Base-by-base conservation (phyloP, 2,797 vertebrate species). In the Onychomys leucogaster region DNA sequence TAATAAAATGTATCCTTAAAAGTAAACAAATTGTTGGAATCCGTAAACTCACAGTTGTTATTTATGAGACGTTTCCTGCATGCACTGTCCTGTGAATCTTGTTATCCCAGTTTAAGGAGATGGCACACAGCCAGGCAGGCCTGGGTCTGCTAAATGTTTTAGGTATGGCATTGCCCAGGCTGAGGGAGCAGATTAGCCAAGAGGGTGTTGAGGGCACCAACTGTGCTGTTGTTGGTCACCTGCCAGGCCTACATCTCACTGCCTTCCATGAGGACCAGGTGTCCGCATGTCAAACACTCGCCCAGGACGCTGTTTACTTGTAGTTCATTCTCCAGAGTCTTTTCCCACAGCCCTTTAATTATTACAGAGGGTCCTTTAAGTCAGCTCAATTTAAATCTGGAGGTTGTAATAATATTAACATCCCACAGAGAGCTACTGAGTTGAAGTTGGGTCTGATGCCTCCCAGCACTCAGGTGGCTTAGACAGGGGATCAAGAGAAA, bases 21-120 rank as follows among this genome's bases (percentile, higher is more conserved):
- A 71, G 55, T 69, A 52, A 69, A 69, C 7, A 1, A 69, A 32
- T 46, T 27, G 25, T 11, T 71, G 3, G 77, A 46, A 41, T 9
- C 5, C 0, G 25, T 14, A 37, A 10, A 14, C 78, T 55, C 21
- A 21, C 2, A 16, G 23, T 34, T 17, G 8, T 34, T 17, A 8
- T n/a, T 55, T n/a, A 63, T 29, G 63, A 23, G 34, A 21, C 46
- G 29, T 29, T 16, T 59, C 46, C 21, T 5, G 21, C 1, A 3
- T 17, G 11, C 11, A 0, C 16, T 65, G 52, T 2, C 43, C 34
- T 13, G 2, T 0, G 0, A 21, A 25, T 59, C 55, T 7, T 5
- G 76, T 9, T 14, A 32, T 11, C 67, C 2, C 55, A 3, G 0
- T 3, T 2, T 0, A 4, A 23, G 3, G 14, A 10, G 2, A 9